phyloP scores from a whole-genome alignment of 2,888 invertebrate genomes.

The Gastracanthus pulcherrimus region DNA sequence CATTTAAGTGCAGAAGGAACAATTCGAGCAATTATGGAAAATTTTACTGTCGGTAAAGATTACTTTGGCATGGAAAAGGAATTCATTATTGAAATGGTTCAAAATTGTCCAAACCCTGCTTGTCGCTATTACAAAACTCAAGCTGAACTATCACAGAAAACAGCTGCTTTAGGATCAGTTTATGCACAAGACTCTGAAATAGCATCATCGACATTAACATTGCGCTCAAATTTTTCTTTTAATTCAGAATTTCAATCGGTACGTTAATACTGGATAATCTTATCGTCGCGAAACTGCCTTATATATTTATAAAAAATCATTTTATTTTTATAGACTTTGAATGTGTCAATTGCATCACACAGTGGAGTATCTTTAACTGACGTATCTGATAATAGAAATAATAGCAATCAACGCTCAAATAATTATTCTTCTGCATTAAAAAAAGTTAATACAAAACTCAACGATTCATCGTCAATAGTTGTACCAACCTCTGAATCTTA shows the following conservation, averaged over 20 bases:
- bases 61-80: conserved; percentile 94
- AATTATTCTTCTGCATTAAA: conserved; percentile 12
- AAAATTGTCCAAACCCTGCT: conserved; percentile 92
- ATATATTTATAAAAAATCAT: background rate
- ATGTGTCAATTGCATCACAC: background rate
- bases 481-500: conserved; percentile 13
- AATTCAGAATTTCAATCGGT: conserved; percentile 22
- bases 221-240: conserved; percentile 7
- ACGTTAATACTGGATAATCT: background rate
- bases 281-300: background rate
- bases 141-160: conserved; percentile 80
- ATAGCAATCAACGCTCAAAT: background rate
- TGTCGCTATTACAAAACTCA: conserved; percentile 93
- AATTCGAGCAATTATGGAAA: conserved; percentile 90
- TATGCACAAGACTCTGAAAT: conserved; percentile 74
- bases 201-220: conserved; percentile 60
- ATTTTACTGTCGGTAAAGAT: conserved; percentile 90
- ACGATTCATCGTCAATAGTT: conserved; percentile 5
- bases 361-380: background rate
- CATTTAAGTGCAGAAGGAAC: conserved; percentile 92
- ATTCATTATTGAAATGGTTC: conserved; percentile 92
- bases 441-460: conserved; percentile 43
- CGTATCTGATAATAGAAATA: conserved; percentile 7
- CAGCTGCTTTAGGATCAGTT: conserved; percentile 67
- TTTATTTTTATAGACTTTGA: background rate